Base-by-base conservation (phyloP, 2,888 invertebrate species). In the Macrosiphum euphorbiae region DNA sequence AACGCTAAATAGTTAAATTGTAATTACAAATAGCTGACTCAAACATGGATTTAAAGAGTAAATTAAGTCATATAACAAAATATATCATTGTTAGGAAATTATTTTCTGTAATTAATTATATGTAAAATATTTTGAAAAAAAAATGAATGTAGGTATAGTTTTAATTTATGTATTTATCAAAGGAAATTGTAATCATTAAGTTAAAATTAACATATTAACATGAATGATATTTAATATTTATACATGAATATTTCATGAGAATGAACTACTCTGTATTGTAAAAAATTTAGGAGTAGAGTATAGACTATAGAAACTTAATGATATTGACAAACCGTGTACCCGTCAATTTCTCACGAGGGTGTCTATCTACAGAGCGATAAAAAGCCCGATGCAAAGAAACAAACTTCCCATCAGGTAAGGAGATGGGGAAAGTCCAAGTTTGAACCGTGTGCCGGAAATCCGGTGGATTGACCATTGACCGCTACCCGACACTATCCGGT, bases 11-110 rank as follows among this genome's bases (percentile, higher is more conserved):
- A 61, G 50, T 50, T 84, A 78, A 88, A 78, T 84, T 55, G 0
- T 35, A 44, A 58, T 84, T 44, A 92, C 58, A 88, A 84, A 84
- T 84, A 84, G 84, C 88, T 84, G 88, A 92, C 88, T 89, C 44
- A 88, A 89, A 89, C 5, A 26, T 92, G 67, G 78, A 92, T 13
- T 67, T 5, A 16, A 16, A 28, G 28, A 41, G 41, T 58, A 58
- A 89, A 44, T 28, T 16, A 61, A 89, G 28, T 41, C 28, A 55
- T 13, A 44, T 24, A 58, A 88, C 1, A 55, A 58, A 58, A 26
- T 16, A 67, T 1, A 67, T 0, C 24, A 4, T 58, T 16, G 13
- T 58, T 41, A 52, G 24, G 8, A 55, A 24, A 41, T 11, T 41
- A 24, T 10, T 35, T 88, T 52, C 35, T 35, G 35, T 41, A 78